phyloP scores from a whole-genome alignment of 2,113 vertebrate species.

The Synodontis membranacea region DNA sequence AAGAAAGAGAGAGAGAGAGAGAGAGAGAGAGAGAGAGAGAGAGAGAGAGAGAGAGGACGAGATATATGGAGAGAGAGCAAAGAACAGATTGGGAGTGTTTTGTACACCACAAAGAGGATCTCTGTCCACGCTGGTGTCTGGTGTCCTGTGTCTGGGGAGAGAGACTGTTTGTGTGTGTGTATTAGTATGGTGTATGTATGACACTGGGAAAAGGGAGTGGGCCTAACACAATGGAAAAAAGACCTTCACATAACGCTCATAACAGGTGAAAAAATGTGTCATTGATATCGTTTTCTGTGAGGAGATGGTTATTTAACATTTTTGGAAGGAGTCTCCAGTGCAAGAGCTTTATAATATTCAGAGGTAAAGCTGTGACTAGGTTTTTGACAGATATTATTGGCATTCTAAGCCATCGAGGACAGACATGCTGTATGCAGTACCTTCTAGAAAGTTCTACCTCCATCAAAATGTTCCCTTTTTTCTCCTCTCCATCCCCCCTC shows the following conservation, averaged over 20 bases:
- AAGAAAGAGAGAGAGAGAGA: constrained; percentile 13
- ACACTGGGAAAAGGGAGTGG: background rate
- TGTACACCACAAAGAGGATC: constrained; percentile 66
- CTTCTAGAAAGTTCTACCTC: background rate
- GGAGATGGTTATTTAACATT: background rate
- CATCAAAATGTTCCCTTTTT: background rate
- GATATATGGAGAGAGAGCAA: constrained; percentile 42
- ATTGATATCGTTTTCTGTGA: background rate
- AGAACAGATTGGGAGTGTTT: constrained; percentile 49
- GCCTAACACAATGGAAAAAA: background rate
- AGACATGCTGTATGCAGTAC: background rate
- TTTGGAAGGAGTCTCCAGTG: background rate
- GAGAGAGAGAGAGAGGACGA: constrained; percentile 31
- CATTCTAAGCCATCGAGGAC: background rate
- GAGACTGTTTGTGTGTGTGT: constrained; percentile 26
- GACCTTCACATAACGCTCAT: background rate
- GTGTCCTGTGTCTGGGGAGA: constrained; percentile 58
- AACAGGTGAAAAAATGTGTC: background rate
- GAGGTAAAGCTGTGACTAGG: background rate
- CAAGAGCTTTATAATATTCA: background rate
- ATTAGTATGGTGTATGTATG: constrained; percentile 12
- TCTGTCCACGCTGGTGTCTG: constrained; percentile 66
- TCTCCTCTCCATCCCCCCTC: background rate
- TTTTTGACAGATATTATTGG: background rate
- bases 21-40: constrained; percentile 41